phyloP scores from a whole-genome alignment of 2,888 invertebrate genomes.

The Rhopalosiphum nymphaeae region DNA sequence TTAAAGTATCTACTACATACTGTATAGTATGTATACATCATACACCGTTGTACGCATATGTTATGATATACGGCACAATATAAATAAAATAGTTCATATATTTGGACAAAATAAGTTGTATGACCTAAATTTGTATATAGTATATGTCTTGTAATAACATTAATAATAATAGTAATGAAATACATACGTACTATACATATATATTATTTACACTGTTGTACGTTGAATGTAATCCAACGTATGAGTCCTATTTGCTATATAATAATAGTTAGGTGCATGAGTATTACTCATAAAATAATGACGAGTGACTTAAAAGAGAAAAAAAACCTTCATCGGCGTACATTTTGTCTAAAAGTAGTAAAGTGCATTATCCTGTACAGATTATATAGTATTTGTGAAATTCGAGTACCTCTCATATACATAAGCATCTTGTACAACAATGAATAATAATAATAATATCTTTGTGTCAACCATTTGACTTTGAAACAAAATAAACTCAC shows the following conservation, averaged over 20 bases:
- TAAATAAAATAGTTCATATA: conserved; percentile 29
- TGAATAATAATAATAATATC: not conserved
- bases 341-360: not conserved
- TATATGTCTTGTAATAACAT: not conserved
- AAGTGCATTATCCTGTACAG: not conserved
- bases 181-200: not conserved
- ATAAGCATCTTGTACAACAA: not conserved
- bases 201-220: not conserved
- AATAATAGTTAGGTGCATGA: not conserved
- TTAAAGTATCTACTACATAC: not conserved
- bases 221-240: not conserved
- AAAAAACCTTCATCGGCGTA: not conserved
- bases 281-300: conserved; percentile 7
- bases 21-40: not conserved
- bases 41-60: not conserved
- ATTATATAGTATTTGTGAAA: not conserved
- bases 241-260: not conserved
- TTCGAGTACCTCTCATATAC: not conserved
- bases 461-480: not conserved
- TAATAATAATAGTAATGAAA: not conserved
- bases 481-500: not conserved
- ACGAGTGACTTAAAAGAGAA: not conserved
- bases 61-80: not conserved
- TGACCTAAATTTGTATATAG: conserved; percentile 15
- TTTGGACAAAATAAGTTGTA: not conserved